phyloP scores from a whole-genome alignment of 2,888 invertebrate genomes.

The Trachelus iudaicus region DNA sequence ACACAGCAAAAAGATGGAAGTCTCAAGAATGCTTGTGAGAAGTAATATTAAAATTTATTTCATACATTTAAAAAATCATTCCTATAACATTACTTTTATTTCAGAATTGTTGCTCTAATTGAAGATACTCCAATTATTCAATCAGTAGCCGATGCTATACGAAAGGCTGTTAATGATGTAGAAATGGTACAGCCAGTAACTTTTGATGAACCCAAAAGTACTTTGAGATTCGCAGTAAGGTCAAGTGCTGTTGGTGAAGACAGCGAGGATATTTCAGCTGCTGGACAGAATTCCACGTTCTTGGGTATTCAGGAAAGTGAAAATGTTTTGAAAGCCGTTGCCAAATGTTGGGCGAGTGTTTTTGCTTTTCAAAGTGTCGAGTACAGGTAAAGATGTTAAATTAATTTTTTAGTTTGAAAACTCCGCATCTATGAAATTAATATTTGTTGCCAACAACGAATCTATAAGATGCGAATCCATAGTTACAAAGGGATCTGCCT shows the following conservation, averaged over 20 bases:
- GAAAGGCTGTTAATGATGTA: conserved; percentile 50
- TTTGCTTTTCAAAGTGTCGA: conserved; percentile 81
- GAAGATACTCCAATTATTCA: conserved; percentile 60
- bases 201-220: conserved; percentile 43
- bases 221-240: conserved; percentile 73
- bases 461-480: no score
- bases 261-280: conserved; percentile 81
- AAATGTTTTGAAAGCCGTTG: conserved; percentile 71
- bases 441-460: no score
- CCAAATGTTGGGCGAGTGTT: conserved; percentile 86
- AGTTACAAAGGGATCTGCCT: no score
- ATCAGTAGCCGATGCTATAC: conserved; percentile 59
- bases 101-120: conserved; percentile 67
- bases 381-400: conserved; percentile 71
- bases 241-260: conserved; percentile 84
- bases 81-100: conserved; percentile 9
- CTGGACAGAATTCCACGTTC: conserved; percentile 86
- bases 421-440: no score
- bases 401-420: not conserved
- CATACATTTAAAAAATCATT: not conserved
- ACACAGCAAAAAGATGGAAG: conserved; percentile 66
- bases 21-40: conserved; percentile 69
- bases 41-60: conserved; percentile 51
- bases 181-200: conserved; percentile 62
- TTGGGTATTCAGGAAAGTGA: conserved; percentile 73